Evolutionary conservation across 2,888 invertebrate species (phyloP), one percentile per base, ranked within the genome.

Genomic region (Dasysyrphus albostriatus): DNA sequence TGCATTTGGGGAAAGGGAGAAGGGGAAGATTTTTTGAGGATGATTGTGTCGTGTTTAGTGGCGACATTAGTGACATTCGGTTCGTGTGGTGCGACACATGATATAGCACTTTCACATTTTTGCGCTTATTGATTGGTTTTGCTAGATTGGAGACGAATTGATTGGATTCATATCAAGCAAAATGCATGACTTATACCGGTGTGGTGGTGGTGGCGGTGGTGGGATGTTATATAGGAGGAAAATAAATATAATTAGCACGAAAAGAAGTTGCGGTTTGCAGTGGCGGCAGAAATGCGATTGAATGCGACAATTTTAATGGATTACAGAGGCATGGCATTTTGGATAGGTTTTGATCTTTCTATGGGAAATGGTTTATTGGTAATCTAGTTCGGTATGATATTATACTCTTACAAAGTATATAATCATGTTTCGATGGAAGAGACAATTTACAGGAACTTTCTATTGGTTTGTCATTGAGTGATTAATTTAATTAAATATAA

Each of bases 41-140:
- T 47, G 85, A 82, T 70, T 70, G 49, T 73, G 82, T 77, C 61
- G 73, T 77, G 75, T 84, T 67, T 80, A 59, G 72, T 61, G 39
- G 74, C 70, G 79, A 79, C 59, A 65, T 79, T 70, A 70, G 79
- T 79, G 83, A 75, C 75, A 75, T 49, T 70, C 51, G 29, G 54
- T 47, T 75, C 70, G 70, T 83, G 75, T 75, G 83, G 75, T 75
- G 83, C 63, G 63, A 79, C 70, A 70, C 24, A 61, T 83, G 74
- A 61, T 79, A 61, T 79, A 34, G 70, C 72, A 79, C 83, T 83
- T 83, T 83, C 83, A 83, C 83, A 79, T 73, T 79, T 77, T 56
- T 51, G 24, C 14, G 37, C 51, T 54, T 74, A 54, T 39, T 59
- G 76, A 76, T 67, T 56, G 56, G 44, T 29, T 49, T 58, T 65